A percentile compares a stretch with the other conserved stretches of the same genome.
These are phyloP conservation scores for Morone saxatilis DNA, from an alignment of 2,113 vertebrate species.

Conservation along the genomic window DNA sequence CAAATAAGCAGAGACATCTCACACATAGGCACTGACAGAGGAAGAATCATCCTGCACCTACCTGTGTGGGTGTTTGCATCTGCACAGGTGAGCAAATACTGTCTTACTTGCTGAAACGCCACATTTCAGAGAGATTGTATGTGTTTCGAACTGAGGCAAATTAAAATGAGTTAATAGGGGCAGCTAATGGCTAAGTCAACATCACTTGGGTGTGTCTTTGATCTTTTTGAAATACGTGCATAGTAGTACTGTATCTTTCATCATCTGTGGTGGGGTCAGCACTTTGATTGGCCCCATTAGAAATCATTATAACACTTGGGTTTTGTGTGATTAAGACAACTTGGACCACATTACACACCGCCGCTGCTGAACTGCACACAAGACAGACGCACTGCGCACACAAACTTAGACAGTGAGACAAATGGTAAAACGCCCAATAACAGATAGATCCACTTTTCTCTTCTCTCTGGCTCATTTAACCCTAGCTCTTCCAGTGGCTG, in stretches of 20 bases:
- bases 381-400: not conserved
- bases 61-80: constrained; percentile 29
- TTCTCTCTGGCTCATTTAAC: constrained; percentile 37
- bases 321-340: constrained; percentile 41
- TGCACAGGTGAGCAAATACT: not conserved
- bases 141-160: constrained; percentile 27
- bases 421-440: constrained; percentile 7
- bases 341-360: constrained; percentile 5
- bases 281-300: constrained; percentile 46
- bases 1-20: constrained; percentile 22
- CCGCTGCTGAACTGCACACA: constrained; percentile 15
- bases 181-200: constrained; percentile 37
- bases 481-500: not conserved
- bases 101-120: not conserved
- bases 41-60: constrained; percentile 1
- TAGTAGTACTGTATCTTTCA: constrained; percentile 19
- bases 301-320: constrained; percentile 33
- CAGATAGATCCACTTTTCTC: not conserved
- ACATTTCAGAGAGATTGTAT: not conserved
- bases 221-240: constrained; percentile 37
- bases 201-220: constrained; percentile 42
- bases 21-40: constrained; percentile 3
- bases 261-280: constrained; percentile 45
- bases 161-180: constrained; percentile 31
- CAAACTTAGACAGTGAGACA: not conserved